phyloP scores from a whole-genome alignment of 2,888 invertebrate species.

The Leptinotarsa tumamoca region DNA sequence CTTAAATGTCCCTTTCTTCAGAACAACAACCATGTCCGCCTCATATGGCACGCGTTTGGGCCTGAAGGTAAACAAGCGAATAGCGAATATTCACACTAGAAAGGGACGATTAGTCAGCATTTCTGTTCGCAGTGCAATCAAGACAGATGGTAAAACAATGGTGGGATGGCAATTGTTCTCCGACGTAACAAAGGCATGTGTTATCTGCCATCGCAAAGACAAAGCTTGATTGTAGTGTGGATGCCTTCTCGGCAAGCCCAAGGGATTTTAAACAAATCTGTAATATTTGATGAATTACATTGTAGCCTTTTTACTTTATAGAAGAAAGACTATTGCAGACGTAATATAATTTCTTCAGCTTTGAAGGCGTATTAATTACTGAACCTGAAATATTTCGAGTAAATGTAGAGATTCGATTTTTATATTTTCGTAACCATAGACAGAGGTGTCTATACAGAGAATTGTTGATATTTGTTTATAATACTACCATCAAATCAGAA shows the following conservation, averaged over 20 bases:
- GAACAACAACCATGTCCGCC: slow-evolving; percentile 29
- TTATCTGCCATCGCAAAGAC: slow-evolving; percentile 47
- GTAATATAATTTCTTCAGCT: too few relatives aligned
- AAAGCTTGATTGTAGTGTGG: slow-evolving; percentile 20
- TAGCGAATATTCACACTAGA: slow-evolving; percentile 36
- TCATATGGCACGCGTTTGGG: slow-evolving; percentile 34
- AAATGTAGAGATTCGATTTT: too few relatives aligned
- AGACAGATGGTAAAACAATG: slow-evolving; percentile 54
- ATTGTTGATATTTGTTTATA: too few relatives aligned
- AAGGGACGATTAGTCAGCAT: slow-evolving; percentile 53
- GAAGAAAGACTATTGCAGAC: neutral
- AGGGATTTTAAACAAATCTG: slow-evolving; percentile 6
- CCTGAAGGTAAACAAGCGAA: slow-evolving; percentile 37
- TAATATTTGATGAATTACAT: slow-evolving; percentile 3
- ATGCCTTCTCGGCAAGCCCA: slow-evolving; percentile 4
- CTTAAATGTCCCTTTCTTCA: slow-evolving; percentile 24
- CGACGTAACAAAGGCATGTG: slow-evolving; percentile 44
- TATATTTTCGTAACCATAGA: too few relatives aligned
- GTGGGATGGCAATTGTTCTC: slow-evolving; percentile 49
- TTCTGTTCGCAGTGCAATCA: slow-evolving; percentile 47
- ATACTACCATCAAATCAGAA: too few relatives aligned
- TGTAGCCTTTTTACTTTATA: neutral
- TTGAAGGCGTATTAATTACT: too few relatives aligned
- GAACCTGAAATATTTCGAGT: too few relatives aligned
- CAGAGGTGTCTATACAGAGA: too few relatives aligned